Evolutionary conservation across 2,888 invertebrate genomes (phyloP).

Genomic region (Stenchaetothrips biformis): DNA sequence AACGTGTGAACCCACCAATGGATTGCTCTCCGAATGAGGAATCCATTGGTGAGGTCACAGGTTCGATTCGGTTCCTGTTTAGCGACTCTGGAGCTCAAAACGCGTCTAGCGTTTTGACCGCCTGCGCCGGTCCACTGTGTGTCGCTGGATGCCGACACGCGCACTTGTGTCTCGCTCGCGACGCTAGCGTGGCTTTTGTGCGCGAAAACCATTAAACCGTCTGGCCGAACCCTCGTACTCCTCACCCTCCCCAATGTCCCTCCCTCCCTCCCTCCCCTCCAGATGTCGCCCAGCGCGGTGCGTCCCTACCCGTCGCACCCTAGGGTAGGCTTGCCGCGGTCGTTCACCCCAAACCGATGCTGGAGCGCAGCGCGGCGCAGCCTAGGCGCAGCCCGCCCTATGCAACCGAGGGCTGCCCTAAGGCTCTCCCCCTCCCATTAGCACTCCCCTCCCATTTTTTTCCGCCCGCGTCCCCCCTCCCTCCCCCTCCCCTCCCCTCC

Average conservation of each 20-base stretch:
- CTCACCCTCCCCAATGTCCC: not conserved
- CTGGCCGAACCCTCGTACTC: not conserved
- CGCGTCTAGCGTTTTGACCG: no score
- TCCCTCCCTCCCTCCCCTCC: not conserved
- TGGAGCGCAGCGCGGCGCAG: not conserved
- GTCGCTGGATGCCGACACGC: not conserved
- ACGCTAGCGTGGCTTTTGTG: not conserved
- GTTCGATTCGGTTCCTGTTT: no score
- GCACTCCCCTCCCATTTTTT: constrained; percentile 1
- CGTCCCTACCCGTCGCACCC: not conserved
- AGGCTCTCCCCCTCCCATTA: constrained; percentile 8
- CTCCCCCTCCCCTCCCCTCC: not conserved
- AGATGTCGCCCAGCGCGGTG: not conserved
- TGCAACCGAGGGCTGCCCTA: not conserved
- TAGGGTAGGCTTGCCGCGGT: not conserved
- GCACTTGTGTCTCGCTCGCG: not conserved
- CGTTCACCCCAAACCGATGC: not conserved
- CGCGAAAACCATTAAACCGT: constrained; percentile 23
- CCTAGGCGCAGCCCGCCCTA: not conserved
- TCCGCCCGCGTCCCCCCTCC: not conserved
- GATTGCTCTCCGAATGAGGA: no score
- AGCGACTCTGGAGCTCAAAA: no score
- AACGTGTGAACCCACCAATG: no score
- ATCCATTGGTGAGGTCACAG: no score
- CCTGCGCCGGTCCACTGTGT: no score